Percentiles rank a stretch among this genome's conserved stretches.
Evolutionary conservation across 2,888 invertebrate genomes (phyloP).

Genomic region (Trypoxylon attenuatum): DNA sequence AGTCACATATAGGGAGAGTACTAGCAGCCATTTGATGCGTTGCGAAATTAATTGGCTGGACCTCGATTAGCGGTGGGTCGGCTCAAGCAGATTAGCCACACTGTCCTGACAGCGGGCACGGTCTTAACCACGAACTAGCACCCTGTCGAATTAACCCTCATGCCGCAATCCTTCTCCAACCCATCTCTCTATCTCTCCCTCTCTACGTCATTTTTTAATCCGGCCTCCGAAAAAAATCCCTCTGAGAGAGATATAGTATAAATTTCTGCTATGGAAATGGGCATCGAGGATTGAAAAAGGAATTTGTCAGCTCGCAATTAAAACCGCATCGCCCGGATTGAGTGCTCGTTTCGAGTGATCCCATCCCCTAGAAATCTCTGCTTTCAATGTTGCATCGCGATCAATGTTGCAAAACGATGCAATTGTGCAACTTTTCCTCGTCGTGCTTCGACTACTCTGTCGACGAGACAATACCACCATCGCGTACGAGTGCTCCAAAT

Average conservation of each 20-base stretch:
- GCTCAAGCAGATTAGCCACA: conserved; percentile 59
- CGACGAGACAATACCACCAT: too few species aligned
- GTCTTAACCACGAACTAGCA: background rate
- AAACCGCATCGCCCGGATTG: background rate
- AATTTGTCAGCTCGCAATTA: background rate
- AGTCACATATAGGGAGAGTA: background rate
- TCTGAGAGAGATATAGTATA: too few species aligned
- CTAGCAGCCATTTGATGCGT: too few species aligned
- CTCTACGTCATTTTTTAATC: background rate
- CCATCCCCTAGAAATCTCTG: too few species aligned
- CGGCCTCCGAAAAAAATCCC: background rate
- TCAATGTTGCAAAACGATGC: too few species aligned
- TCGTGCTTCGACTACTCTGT: too few species aligned
- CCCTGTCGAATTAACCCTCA: background rate
- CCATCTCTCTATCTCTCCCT: background rate
- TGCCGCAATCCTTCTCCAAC: background rate
- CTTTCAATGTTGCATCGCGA: too few species aligned
- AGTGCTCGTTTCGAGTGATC: too few species aligned
- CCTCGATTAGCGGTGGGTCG: conserved; percentile 62
- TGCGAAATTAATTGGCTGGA: conserved; percentile 68
- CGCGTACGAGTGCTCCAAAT: too few species aligned
- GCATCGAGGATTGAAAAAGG: background rate
- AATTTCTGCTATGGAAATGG: background rate
- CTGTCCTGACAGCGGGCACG: conserved; percentile 8
- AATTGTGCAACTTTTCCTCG: too few species aligned